These are phyloP conservation scores for Tetanocera ferruginea DNA, from an alignment of 2,888 invertebrate genomes.

Conservation along the genomic window DNA sequence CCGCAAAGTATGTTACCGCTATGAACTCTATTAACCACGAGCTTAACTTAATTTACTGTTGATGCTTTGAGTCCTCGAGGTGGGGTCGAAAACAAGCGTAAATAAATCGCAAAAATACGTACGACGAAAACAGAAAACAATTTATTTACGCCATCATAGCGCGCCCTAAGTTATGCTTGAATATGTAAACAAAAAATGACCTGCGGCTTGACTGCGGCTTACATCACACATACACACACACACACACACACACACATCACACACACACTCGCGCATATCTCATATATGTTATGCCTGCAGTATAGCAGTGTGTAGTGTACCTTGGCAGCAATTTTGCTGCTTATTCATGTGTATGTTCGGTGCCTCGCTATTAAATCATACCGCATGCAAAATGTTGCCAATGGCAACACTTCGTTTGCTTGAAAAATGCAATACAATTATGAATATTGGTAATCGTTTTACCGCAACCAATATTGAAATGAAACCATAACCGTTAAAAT, in stretches of 20 bases:
- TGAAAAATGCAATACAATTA: constrained; percentile 21
- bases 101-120: neutral
- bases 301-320: neutral
- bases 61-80: neutral
- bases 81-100: neutral
- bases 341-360: neutral
- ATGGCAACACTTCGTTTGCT: constrained; percentile 1
- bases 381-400: constrained; percentile 18
- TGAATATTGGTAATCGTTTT: constrained; percentile 30
- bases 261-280: neutral
- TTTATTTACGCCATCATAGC: neutral
- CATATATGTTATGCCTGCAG: neutral
- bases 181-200: neutral
- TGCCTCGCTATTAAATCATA: neutral
- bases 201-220: neutral
- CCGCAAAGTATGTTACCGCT: neutral
- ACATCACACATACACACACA: neutral
- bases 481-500: neutral
- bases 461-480: constrained; percentile 28
- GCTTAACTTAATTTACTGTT: neutral
- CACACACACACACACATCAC: neutral
- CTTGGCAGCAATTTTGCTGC: neutral
- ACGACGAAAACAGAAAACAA: neutral
- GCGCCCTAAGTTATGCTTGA: neutral
- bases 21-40: neutral